Evolutionary conservation across 2,888 invertebrate genomes (phyloP).

Genomic region (Arge pagana): DNA sequence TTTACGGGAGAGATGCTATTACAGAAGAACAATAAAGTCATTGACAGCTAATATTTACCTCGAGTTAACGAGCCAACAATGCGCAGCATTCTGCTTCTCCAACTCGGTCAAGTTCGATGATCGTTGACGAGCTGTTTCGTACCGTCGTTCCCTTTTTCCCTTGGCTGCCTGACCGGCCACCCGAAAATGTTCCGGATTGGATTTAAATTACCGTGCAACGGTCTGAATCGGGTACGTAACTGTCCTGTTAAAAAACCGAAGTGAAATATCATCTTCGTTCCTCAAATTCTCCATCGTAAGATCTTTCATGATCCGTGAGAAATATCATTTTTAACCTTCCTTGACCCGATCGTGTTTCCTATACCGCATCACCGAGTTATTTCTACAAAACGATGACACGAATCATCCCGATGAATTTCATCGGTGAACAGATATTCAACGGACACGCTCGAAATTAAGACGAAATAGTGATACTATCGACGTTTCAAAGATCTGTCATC

Average conservation of each 20-base stretch:
- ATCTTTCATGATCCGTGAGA: background rate
- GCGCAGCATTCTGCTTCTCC: constrained; percentile 47
- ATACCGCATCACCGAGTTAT: no score
- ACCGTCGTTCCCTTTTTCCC: constrained; percentile 48
- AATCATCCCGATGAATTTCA: no score
- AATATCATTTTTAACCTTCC: constrained; percentile 3
- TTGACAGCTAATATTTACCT: constrained; percentile 36
- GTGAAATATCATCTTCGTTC: background rate
- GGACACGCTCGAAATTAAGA: no score
- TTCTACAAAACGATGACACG: no score
- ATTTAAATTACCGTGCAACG: constrained; percentile 57
- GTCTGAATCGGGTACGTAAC: constrained; percentile 52
- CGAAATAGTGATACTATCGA: no score
- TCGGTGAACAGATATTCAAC: no score
- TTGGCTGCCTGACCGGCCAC: constrained; percentile 50
- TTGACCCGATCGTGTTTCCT: no score
- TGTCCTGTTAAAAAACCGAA: no score
- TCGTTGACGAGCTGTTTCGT: constrained; percentile 46
- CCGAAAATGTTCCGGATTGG: constrained; percentile 57
- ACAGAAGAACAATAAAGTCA: no score
- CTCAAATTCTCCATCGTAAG: background rate
- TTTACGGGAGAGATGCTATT: no score
- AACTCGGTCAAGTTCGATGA: constrained; percentile 23
- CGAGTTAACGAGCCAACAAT: constrained; percentile 38
- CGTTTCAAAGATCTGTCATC: no score